Conservation (phyloP, 1,140 invertebrate genomes). For the silkworm (Bombyx mori) region ASM3026992v2 NC_085110.1:13387501-13388000, state of each 20-base stretch:
- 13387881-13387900: too few species aligned
- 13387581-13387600: constrained; percentile 44
- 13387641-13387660: constrained; percentile 33
- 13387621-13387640: constrained; percentile 36
- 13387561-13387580: constrained; percentile 52
- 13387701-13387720: constrained; percentile 76
- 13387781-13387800: neutral
- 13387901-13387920: too few species aligned
- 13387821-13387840: too few species aligned
- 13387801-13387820: too few species aligned
- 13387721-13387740: constrained; percentile 88
- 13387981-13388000: too few species aligned
- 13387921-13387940: too few species aligned
- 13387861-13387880: too few species aligned
- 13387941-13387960: too few species aligned
- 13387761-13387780: constrained; percentile 80
- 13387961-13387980: too few species aligned
- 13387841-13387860: too few species aligned
- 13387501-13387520: too few species aligned
- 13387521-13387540: too few species aligned
- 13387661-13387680: constrained; percentile 20
- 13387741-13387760: constrained; percentile 88
- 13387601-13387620: constrained; percentile 35
- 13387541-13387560: neutral
- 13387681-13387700: constrained; percentile 58